Evolutionary conservation across 1,140 invertebrate species (phyloP), one percentile per base, ranked within the genome.

Genomic region (Drosophila pallidifrons): DNA sequence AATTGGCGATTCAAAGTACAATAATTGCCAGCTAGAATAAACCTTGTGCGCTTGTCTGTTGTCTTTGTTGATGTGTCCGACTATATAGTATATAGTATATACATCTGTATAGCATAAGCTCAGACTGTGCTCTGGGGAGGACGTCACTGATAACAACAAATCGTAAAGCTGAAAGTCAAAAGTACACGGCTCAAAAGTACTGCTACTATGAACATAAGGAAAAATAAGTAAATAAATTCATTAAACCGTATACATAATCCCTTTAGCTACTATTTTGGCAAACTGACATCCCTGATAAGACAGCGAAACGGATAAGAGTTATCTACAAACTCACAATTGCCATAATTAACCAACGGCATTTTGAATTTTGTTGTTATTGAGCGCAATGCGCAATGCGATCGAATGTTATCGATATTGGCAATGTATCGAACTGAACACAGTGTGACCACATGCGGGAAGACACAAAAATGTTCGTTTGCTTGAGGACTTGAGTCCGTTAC

Each of bases 71-170:
- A 49, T 20, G 54, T n/a, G 35, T 16, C 32, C 25, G 1, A 58
- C 15, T 6, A 38, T 57, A 57, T 55, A 38, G 16, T 13, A 28
- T 15, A 54, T 43, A 32, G 13, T 51, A 15, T 61, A 16, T 35
- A n/a, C 2, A 49, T 41, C n/a, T 58, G 5, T 35, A 49, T 55
- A 63, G 43, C 38, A 63, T 65, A 76, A 77, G 61, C 76, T 65
- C 15, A 25, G 69, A 38, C 60, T 79, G n/a, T n/a, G n/a, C n/a
- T n/a, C n/a, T n/a, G n/a, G n/a, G n/a, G n/a, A n/a, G 49, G 60
- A 88, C 82, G 82, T 87, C 82, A 87, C 85, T 83, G 82, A 87
- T 87, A 87, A 87, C 79, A 43, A 16, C 1, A 45, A 52, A 15
- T n/a, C 3, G 11, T 43, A n/a, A 13, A 45, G 54, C 63, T 88